Evolutionary conservation across 2,797 vertebrate genomes (phyloP), one percentile per base, ranked within the genome.

Genomic region (Myotis planiceps): DNA sequence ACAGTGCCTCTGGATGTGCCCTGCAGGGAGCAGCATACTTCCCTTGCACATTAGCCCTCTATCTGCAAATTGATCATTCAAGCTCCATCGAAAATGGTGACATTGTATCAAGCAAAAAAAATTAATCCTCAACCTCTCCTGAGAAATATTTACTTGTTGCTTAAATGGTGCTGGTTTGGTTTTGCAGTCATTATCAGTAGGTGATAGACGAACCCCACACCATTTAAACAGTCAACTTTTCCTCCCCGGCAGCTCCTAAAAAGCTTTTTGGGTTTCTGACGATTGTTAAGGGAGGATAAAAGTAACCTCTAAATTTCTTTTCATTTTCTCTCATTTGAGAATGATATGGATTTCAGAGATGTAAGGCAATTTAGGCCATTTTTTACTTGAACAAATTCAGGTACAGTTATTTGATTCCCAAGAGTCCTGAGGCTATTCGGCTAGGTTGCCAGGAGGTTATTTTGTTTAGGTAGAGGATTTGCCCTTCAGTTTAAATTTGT

Each of bases 251-350:
- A 8, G 3, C 25, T 68, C 60, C 90, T 94, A 94, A 92, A 97
- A 88, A 89, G 79, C 72, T 7, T 97, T 97, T 58, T 9, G 7
- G 10, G 39, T 95, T 97, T 96, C 65, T 68, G 4, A 37, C 6
- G 1, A 9, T 47, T 92, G 60, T 66, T 90, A 84, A 51, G 18
- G 18, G 49, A 96, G 51, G 6, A 85, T 72, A 95, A 95, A 60
- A 95, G 12, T 1, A 87, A 87, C 3, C 32, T 79, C 72, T 69
- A 74, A 87, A 79, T 96, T 19, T 80, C 32, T 68, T 96, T 94
- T 88, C 81, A 93, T 94, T 95, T 96, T 92, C 51, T 90, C 23
- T 97, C 42, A 65, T 95, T 94, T 96, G 69, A 94, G 53, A 90
- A 90, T 66, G 79, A 80, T 65, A 69, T 0, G 12, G 6, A 6